These are phyloP conservation scores for Atractosteus spatula DNA, from an alignment of 2,113 vertebrate genomes.

Conservation along the genomic window DNA sequence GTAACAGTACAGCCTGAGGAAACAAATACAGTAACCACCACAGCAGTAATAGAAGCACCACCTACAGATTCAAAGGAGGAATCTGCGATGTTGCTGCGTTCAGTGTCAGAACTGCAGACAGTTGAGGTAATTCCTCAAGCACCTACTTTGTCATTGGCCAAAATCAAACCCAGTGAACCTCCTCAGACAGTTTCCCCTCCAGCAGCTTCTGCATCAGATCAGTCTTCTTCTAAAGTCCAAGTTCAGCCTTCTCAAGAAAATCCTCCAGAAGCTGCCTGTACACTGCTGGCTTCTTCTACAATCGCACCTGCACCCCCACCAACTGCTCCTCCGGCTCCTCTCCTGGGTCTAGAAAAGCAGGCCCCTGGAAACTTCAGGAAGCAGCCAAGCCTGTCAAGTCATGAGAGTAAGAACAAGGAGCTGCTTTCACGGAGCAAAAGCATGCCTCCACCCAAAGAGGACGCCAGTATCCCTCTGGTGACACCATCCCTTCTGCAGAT, in stretches of 20 bases:
- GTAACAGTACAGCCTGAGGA: slow-evolving; percentile 25
- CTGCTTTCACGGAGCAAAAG: slow-evolving; percentile 61
- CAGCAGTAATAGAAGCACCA: not conserved
- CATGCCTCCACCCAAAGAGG: slow-evolving; percentile 70
- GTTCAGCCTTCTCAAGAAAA: slow-evolving; percentile 16
- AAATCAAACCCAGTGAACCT: slow-evolving; percentile 13
- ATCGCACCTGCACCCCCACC: slow-evolving; percentile 1
- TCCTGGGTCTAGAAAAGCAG: slow-evolving; percentile 42
- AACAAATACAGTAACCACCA: not conserved
- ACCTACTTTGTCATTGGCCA: slow-evolving; percentile 14
- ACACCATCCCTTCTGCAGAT: slow-evolving; percentile 92
- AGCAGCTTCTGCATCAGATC: not conserved
- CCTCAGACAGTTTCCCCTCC: not conserved
- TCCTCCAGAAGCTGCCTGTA: slow-evolving; percentile 1
- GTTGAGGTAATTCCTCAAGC: slow-evolving; percentile 18
- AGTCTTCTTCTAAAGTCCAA: not conserved
- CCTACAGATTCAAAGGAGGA: not conserved
- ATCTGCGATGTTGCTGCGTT: not conserved
- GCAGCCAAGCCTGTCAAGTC: slow-evolving; percentile 44
- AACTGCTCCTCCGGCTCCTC: slow-evolving; percentile 21
- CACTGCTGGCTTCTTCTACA: not conserved
- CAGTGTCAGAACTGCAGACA: slow-evolving; percentile 8
- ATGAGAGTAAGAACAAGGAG: slow-evolving; percentile 67
- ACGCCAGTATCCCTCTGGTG: slow-evolving; percentile 83
- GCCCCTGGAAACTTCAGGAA: slow-evolving; percentile 53